Conservation (phyloP, 2,113 vertebrate genomes). For the Epinephelus fuscoguttatus region DNA sequence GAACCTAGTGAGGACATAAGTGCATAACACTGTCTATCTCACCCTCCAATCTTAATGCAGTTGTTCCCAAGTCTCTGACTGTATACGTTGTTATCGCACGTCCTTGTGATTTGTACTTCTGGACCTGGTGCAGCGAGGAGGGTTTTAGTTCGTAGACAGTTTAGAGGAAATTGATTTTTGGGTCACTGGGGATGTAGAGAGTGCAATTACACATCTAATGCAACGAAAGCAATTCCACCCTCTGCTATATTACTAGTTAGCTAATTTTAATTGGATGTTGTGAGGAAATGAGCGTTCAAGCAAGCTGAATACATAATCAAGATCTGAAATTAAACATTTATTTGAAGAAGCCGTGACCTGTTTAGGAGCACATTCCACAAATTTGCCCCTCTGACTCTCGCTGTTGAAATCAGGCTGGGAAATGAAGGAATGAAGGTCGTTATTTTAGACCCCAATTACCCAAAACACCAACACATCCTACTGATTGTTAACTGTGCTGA, state of each 20-base stretch:
- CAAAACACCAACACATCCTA: not conserved
- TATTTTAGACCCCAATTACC: conserved; percentile 4
- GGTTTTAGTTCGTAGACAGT: conserved; percentile 19
- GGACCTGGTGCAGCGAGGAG: not conserved
- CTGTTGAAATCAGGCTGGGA: conserved; percentile 3
- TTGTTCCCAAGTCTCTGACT: conserved; percentile 16
- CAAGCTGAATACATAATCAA: conserved; percentile 57
- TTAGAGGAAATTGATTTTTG: conserved; percentile 67
- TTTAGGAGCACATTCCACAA: not conserved
- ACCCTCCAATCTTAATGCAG: conserved; percentile 22
- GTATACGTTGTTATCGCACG: not conserved
- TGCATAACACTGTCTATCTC: not conserved
- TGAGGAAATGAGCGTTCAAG: conserved; percentile 49
- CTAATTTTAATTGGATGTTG: conserved; percentile 60
- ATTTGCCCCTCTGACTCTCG: not conserved
- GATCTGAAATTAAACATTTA: conserved; percentile 50
- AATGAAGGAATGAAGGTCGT: not conserved
- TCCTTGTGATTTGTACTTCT: conserved; percentile 22
- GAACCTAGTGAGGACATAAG: not conserved
- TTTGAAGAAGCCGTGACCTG: conserved; percentile 26
- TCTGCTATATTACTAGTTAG: conserved; percentile 20
- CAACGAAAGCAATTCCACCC: conserved; percentile 54
- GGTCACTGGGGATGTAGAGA: conserved; percentile 37
- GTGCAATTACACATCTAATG: conserved; percentile 54
- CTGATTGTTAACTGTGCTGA: conserved; percentile 4